Evolutionary conservation across 2,797 vertebrate species (phyloP).

Genomic region (Cheirogaleus major): DNA sequence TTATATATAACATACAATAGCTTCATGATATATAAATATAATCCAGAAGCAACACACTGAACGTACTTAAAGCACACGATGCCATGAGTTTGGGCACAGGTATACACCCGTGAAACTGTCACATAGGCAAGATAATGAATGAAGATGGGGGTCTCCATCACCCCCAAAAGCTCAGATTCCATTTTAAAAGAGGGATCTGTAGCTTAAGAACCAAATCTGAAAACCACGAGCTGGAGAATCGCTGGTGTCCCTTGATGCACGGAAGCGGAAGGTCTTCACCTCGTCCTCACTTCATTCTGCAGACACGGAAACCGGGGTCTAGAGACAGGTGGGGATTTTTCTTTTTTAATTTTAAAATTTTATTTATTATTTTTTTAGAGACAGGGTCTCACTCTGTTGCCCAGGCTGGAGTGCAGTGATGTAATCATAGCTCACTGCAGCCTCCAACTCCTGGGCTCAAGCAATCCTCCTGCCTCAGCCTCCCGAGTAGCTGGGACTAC

Average conservation of each 20-base stretch:
- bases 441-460: not conserved
- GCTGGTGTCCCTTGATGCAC: not conserved
- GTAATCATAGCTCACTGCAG: fast-evolving
- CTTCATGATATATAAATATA: not conserved
- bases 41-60: not conserved
- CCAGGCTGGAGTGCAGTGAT: not conserved
- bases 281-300: not conserved
- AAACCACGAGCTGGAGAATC: not conserved
- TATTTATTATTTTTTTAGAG: not conserved
- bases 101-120: not conserved
- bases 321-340: not conserved
- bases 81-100: not conserved
- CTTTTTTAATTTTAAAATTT: not conserved
- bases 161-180: not conserved
- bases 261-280: not conserved
- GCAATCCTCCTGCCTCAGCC: not conserved
- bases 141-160: no score
- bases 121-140: no score
- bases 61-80: fast-evolving
- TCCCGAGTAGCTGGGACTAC: not conserved
- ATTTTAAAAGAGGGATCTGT: not conserved
- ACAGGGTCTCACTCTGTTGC: not conserved
- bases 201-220: not conserved
- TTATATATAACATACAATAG: not conserved
- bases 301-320: not conserved